phyloP scores from a whole-genome alignment of 2,113 vertebrate species.

The Chaetops frenatus region DNA sequence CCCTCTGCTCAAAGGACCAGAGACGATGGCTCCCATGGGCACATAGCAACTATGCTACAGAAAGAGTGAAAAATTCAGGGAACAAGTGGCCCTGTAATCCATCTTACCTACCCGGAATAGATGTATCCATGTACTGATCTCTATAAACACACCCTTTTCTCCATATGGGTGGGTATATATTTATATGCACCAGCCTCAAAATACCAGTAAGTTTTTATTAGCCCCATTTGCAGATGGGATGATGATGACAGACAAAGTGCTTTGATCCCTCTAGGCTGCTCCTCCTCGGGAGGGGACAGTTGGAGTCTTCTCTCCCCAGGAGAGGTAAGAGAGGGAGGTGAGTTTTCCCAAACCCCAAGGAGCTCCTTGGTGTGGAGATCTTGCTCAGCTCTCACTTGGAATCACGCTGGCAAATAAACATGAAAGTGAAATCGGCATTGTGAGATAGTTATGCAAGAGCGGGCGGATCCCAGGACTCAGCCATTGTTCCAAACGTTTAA shows the following conservation, averaged over 20 bases:
- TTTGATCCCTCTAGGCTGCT: neutral
- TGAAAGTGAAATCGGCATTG: slow-evolving; percentile 43
- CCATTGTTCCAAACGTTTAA: slow-evolving; percentile 67
- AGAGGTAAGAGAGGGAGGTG: neutral
- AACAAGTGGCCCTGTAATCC: neutral
- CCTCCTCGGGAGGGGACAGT: neutral
- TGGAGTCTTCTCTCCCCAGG: neutral
- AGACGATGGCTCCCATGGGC: neutral
- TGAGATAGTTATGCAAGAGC: slow-evolving; percentile 55
- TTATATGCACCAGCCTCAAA: neutral
- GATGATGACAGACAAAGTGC: neutral
- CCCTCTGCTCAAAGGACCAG: neutral
- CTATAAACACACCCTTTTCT: slow-evolving; percentile 1
- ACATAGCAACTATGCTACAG: neutral
- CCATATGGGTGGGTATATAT: neutral
- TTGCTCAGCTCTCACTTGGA: neutral
- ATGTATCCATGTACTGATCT: neutral
- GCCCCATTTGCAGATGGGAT: neutral
- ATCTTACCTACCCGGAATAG: neutral
- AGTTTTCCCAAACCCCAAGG: neutral
- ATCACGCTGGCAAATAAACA: slow-evolving; percentile 26
- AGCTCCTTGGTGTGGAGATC: neutral
- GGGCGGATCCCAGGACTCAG: slow-evolving; percentile 50
- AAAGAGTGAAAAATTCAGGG: neutral
- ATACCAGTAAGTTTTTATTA: neutral